Percentiles rank a stretch among this genome's conserved stretches.
These are phyloP conservation scores for Lottia scabra DNA, from an alignment of 2,888 invertebrate species.

Conservation along the genomic window DNA sequence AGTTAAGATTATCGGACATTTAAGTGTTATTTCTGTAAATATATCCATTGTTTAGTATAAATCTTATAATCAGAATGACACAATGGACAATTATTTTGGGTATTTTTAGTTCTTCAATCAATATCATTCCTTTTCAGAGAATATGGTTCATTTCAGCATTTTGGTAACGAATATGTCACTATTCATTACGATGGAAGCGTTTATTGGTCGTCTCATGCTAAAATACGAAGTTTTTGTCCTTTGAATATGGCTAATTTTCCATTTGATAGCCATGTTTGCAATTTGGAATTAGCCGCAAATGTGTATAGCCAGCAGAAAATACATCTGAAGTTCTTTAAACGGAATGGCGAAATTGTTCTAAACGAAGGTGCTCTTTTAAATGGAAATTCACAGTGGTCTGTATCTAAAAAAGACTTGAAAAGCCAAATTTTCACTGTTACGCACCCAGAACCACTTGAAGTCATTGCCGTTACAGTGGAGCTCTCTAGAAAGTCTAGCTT, in stretches of 20 bases:
- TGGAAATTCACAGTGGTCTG: background rate
- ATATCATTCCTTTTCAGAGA: conserved; percentile 8
- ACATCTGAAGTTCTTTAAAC: conserved; percentile 19
- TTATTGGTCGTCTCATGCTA: conserved; percentile 22
- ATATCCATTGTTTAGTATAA: too few relatives aligned
- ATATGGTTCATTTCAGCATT: conserved; percentile 14
- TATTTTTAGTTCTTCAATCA: too few relatives aligned
- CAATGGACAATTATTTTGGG: too few relatives aligned
- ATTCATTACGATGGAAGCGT: conserved; percentile 19
- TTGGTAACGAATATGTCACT: conserved; percentile 17
- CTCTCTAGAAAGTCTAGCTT: conserved; percentile 18
- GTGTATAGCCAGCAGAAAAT: conserved; percentile 16
- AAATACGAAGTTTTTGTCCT: conserved; percentile 15
- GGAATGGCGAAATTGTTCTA: background rate
- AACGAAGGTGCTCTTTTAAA: background rate
- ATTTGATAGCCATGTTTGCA: conserved; percentile 23
- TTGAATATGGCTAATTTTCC: conserved; percentile 25
- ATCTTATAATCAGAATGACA: too few relatives aligned
- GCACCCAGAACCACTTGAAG: conserved; percentile 18
- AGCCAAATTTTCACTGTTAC: conserved; percentile 5
- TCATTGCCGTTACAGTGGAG: conserved; percentile 12
- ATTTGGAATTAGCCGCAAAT: conserved; percentile 10
- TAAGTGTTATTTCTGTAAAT: too few relatives aligned
- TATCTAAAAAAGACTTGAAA: conserved; percentile 5
- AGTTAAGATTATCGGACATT: too few relatives aligned